A percentile compares a stretch with the other conserved stretches of the same genome.
Conservation (phyloP, 2,888 invertebrate genomes). For the Andrena chrysosceles region DNA sequence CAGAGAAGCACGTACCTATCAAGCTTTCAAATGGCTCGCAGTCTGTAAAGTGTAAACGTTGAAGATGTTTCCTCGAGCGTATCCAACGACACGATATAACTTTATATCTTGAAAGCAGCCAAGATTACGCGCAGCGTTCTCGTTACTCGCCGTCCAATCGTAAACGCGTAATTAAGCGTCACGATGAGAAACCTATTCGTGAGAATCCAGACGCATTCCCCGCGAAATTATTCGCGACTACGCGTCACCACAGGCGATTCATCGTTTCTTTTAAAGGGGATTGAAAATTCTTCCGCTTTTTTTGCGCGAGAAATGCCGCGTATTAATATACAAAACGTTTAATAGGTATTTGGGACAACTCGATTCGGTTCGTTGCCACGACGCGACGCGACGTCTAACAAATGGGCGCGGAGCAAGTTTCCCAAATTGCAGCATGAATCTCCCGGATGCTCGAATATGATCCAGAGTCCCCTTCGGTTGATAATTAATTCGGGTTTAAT, state of each 20-base stretch:
- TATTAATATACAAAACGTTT: too few relatives aligned
- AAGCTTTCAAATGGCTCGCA: neutral
- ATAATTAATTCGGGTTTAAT: constrained; percentile 27
- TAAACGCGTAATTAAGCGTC: constrained; percentile 6
- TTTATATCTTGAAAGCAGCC: constrained; percentile 9
- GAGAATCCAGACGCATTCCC: neutral
- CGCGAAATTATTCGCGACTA: neutral
- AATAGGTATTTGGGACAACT: neutral
- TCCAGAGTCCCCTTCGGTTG: neutral
- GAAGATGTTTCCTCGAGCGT: neutral
- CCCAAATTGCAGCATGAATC: neutral
- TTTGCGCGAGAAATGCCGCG: too few relatives aligned
- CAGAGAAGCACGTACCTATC: neutral
- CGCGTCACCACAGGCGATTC: neutral
- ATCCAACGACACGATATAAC: neutral
- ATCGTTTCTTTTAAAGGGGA: neutral
- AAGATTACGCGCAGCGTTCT: neutral
- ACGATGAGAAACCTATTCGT: neutral
- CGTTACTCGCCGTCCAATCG: neutral
- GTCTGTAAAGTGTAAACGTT: neutral
- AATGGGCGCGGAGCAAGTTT: neutral
- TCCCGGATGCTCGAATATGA: constrained; percentile 2
- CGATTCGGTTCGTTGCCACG: constrained; percentile 5
- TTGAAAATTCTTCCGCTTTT: neutral
- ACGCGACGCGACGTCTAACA: neutral